Percentiles rank a stretch among this genome's conserved stretches.
phyloP scores from a whole-genome alignment of 35 echinoderm and acorn worm genomes.

The Heliocidaris erythrogramma region DNA sequence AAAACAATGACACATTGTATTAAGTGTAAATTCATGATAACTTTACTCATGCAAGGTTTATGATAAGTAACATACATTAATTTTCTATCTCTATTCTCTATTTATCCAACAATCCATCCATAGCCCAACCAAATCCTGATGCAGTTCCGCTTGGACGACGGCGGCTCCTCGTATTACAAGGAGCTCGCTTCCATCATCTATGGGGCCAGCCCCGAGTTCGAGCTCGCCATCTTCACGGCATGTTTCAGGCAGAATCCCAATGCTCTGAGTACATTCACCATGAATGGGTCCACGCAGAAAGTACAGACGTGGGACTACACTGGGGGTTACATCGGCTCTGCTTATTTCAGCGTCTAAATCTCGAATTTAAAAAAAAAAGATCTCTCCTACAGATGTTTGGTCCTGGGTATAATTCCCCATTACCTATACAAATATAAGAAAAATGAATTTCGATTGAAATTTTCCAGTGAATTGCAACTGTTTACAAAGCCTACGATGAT shows the following conservation, averaged over 20 bases:
- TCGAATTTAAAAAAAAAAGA: background rate
- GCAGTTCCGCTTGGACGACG: slow-evolving; percentile 14
- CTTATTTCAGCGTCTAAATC: slow-evolving; percentile 57
- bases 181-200: slow-evolving; percentile 54
- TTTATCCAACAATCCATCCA: background rate
- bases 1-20: too few species aligned
- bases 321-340: slow-evolving; percentile 43
- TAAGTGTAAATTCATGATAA: too few species aligned
- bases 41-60: too few species aligned
- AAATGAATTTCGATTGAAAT: background rate
- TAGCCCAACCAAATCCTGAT: slow-evolving; percentile 41
- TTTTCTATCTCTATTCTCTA: background rate
- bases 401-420: background rate
- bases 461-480: background rate
- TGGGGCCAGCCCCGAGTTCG: slow-evolving; percentile 85
- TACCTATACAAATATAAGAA: background rate
- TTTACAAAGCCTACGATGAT: background rate
- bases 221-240: slow-evolving; percentile 78
- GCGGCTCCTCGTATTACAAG: slow-evolving; percentile 49
- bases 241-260: slow-evolving; percentile 66
- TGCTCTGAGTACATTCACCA: slow-evolving; percentile 17
- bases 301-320: slow-evolving; percentile 64
- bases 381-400: background rate
- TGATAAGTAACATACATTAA: too few species aligned
- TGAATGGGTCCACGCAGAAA: slow-evolving; percentile 17